A percentile compares a stretch with the other conserved stretches of the same genome.
phyloP scores from a whole-genome alignment of 1,140 invertebrate genomes.

The Chionoecetes opilio region DNA sequence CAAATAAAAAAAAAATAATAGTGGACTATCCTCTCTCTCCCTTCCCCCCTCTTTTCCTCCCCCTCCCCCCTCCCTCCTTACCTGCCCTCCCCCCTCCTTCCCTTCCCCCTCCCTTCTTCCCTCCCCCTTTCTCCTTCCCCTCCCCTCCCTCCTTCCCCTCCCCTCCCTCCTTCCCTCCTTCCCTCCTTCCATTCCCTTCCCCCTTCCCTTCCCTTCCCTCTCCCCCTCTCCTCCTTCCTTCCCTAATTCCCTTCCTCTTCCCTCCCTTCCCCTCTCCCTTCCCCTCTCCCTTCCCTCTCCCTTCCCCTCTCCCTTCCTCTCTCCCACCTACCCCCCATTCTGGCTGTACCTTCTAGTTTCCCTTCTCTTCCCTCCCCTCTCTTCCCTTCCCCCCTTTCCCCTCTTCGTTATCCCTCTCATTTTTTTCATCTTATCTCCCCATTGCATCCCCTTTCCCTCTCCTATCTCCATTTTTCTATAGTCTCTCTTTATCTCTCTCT shows the following conservation, averaged over 20 bases:
- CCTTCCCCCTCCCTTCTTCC: not conserved
- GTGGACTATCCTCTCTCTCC: too few relatives aligned
- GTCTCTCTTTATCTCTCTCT: too few relatives aligned
- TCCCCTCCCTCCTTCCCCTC: conserved; percentile 11
- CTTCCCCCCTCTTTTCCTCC: not conserved
- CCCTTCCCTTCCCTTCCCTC: not conserved
- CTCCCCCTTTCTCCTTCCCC: too few relatives aligned
- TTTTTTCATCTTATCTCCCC: not conserved
- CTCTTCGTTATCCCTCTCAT: conserved; percentile 33
- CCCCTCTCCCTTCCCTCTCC: not conserved
- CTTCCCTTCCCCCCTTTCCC: not conserved
- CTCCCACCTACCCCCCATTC: conserved; percentile 10
- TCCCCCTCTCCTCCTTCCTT: not conserved
- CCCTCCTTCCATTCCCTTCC: not conserved
- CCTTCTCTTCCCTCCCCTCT: conserved; percentile 31
- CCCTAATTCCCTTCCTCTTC: too few relatives aligned
- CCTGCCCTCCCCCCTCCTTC: not conserved
- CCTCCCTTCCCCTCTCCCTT: not conserved
- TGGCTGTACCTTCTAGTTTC: not conserved
- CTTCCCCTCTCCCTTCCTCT: conserved; percentile 42
- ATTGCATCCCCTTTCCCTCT: too few relatives aligned
- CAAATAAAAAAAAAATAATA: too few relatives aligned
- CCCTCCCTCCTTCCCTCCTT: not conserved
- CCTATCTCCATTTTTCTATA: too few relatives aligned
- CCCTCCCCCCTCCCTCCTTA: not conserved